Percentiles rank a stretch among this genome's conserved stretches.
phyloP scores from a whole-genome alignment of 37 sponge, comb jelly and placozoan species.

The Amphimedon queenslandica region DNA sequence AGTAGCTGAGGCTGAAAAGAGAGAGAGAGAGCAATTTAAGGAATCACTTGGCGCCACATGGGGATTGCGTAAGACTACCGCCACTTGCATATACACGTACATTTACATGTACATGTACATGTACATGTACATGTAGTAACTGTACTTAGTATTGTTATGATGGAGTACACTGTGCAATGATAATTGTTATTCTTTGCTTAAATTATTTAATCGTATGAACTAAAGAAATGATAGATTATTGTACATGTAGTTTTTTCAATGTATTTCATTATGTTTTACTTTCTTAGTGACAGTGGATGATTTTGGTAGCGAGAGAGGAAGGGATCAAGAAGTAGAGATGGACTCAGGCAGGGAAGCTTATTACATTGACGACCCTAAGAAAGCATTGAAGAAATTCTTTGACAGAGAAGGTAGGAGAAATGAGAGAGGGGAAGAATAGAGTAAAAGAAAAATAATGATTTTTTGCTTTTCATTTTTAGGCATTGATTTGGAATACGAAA shows the following conservation, averaged over 20 bases:
- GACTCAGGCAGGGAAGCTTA: slow-evolving; percentile 82
- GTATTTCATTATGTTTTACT: no score
- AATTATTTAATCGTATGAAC: no score
- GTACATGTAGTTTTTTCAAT: no score
- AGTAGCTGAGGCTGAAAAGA: slow-evolving; percentile 23
- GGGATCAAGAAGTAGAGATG: slow-evolving; percentile 31
- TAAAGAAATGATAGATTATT: no score
- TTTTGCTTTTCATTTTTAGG: slow-evolving; percentile 12
- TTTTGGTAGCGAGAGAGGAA: not conserved
- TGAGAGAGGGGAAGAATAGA: not conserved
- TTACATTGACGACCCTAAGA: slow-evolving; percentile 91
- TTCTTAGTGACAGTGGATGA: slow-evolving; percentile 49
- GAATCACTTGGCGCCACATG: slow-evolving; percentile 67
- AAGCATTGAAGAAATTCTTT: slow-evolving; percentile 78
- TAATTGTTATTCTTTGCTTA: no score
- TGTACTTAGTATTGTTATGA: no score
- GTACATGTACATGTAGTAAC: no score
- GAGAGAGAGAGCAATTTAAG: slow-evolving; percentile 43
- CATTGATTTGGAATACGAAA: slow-evolving; percentile 83
- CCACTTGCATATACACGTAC: no score
- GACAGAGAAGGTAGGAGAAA: slow-evolving; percentile 77
- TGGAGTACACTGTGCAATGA: no score
- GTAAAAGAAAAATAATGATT: not conserved
- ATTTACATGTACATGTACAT: not conserved
- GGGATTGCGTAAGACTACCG: slow-evolving; percentile 72